phyloP scores from a whole-genome alignment of 2,888 invertebrate genomes.

The Galerucella calmariensis region DNA sequence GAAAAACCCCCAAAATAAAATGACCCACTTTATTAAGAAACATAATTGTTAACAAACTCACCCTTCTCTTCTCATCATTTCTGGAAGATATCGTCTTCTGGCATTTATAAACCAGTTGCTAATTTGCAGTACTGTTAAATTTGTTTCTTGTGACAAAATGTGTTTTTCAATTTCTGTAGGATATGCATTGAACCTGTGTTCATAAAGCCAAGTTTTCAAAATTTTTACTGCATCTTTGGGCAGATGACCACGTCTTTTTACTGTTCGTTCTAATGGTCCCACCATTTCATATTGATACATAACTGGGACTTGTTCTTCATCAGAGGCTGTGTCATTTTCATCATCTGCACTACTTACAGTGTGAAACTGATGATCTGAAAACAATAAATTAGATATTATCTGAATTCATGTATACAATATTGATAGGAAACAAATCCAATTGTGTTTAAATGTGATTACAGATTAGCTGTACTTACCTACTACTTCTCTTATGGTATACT shows the following conservation, averaged over 20 bases:
- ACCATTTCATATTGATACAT: constrained; percentile 52
- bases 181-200: constrained; percentile 64
- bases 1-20: constrained; percentile 41
- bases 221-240: constrained; percentile 64
- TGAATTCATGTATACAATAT: not conserved
- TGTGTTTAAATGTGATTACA: not conserved
- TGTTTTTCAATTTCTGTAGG: constrained; percentile 65
- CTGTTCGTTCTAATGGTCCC: constrained; percentile 51
- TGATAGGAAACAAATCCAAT: not conserved
- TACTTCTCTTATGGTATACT: constrained; percentile 41
- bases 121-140: constrained; percentile 63
- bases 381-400: not conserved
- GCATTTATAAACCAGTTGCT: constrained; percentile 65
- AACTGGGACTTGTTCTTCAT: constrained; percentile 54
- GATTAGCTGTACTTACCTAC: constrained; percentile 36
- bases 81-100: constrained; percentile 61
- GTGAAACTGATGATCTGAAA: constrained; percentile 51
- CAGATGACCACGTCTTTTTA: constrained; percentile 61
- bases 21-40: constrained; percentile 29
- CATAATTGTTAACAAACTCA: constrained; percentile 27
- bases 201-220: constrained; percentile 63
- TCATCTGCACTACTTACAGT: constrained; percentile 57
- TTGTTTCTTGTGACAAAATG: constrained; percentile 62
- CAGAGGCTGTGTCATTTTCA: constrained; percentile 56
- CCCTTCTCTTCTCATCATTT: constrained; percentile 64